Base-by-base conservation (phyloP, 2,888 invertebrate genomes). In the Rotaria sp. region DNA sequence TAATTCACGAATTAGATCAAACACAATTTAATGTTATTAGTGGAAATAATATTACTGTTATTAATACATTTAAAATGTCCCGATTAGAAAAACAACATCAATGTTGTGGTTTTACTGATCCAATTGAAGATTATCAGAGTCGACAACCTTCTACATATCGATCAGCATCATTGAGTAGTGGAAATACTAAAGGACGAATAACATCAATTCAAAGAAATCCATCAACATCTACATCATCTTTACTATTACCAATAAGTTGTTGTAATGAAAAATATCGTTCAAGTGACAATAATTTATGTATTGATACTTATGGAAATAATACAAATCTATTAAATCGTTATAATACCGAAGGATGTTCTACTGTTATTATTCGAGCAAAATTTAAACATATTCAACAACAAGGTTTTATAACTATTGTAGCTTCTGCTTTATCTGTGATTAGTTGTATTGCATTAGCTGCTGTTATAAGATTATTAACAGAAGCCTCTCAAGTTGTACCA, bases 241-340 rank as follows among this genome's bases (percentile, higher is more conserved):
- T 45, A 45, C 80, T 80, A 26, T 45, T 80, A 45, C 80, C 80
- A n/a, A 80, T 80, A 13, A 80, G 80, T 80, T 80, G 80, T n/a
- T 80, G 80, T 45, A 80, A 80, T 80, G 80, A 80, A 45, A 80
- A 80, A 45, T 80, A 80, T 45, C 45, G 45, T 80, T 45, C 80
- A 45, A 45, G 2, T 45, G 45, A 80, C 13, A 80, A 80, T n/a
- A 80, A 80, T 80, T 24, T 45, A 4, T 41, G 80, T n/a, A 0
- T 13, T 45, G 67, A 67, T 67, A 15, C 21, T 5, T 38, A 18
- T 21, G 67, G 35, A 67, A 67, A 38, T 67, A 30, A 35, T 35
- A 35, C 67, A 21, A 67, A 67, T 7, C 35, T 18, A 67, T 11
- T 26, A 26, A 15, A 11, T 45, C 41, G 45, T 11, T 80, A 80